Base-by-base conservation (phyloP, 2,888 invertebrate genomes). In the Xanthorhoe designata region DNA sequence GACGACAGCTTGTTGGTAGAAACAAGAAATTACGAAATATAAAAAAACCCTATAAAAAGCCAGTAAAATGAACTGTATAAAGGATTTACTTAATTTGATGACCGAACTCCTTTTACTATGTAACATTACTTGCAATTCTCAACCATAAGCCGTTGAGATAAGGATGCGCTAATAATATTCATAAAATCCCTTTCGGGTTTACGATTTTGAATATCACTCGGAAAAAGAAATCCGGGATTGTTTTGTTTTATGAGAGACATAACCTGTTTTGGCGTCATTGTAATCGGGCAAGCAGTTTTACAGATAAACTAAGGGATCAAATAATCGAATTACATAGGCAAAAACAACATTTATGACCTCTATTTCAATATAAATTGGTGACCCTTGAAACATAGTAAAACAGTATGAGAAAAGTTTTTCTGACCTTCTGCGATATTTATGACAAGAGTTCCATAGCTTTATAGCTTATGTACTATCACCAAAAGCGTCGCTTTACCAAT, bases 41-140 rank as follows among this genome's bases (percentile, higher is more conserved):
- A 52, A 52, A 61, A 29, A 56, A 38, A 51, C 56, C 45, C 54
- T 8, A 67, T 70, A 72, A 72, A 72, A 70, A 8, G 1, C 61
- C 68, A 68, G 63, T 72, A 68, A 70, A 70, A 65, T 59, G 53
- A 56, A 68, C 70, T 66, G 70, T 70, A 64, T 64, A 67, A 70
- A 69, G 50, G 58, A 59, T 66, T 66, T 66, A 47, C 64, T 62
- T 67, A 70, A 72, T 69, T 67, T 70, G 68, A 72, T 67, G 68
- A 70, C 69, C 58, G 24, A 19, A 65, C 64, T 62, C 10, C 45
- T 35, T 15, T 60, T 42, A 32, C 13, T 24, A 15, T 1, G 32
- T 19, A n/a, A 13, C 35, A 55, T 59, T 9, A 59, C 54, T 3
- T 19, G 45, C 51, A 45, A 65, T 55, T 56, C 29, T 51, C 5